phyloP scores from a whole-genome alignment of 2,113 vertebrate species.

The Chionis minor region DNA sequence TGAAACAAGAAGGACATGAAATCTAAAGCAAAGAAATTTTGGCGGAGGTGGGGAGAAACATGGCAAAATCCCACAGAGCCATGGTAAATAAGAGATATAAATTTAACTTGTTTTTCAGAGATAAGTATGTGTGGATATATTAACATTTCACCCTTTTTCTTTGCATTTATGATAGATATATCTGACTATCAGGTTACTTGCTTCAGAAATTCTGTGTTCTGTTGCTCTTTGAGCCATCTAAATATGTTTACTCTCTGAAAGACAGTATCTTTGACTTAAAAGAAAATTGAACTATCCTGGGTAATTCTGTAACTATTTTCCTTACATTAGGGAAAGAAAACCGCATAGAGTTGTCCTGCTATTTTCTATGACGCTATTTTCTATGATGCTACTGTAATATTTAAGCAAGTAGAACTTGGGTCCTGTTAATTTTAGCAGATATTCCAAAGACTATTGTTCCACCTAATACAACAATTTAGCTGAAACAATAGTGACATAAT shows the following conservation, averaged over 20 bases:
- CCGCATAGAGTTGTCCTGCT: not conserved
- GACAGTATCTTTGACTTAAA: not conserved
- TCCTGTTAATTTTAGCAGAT: not conserved
- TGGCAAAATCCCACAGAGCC: not conserved
- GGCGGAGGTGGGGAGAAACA: not conserved
- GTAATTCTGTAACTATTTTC: not conserved
- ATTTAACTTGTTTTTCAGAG: not conserved
- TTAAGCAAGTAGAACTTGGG: not conserved
- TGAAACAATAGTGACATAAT: constrained; percentile 14
- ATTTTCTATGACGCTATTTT: not conserved
- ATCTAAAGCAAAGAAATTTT: not conserved
- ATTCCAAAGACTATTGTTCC: not conserved
- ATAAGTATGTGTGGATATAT: not conserved
- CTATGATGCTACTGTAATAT: not conserved
- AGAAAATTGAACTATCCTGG: not conserved
- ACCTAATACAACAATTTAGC: not conserved
- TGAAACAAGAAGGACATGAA: not conserved
- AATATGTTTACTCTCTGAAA: not conserved
- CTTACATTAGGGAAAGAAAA: not conserved
- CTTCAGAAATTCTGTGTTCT: not conserved
- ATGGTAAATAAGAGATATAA: not conserved
- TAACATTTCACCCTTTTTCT: not conserved
- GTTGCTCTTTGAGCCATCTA: not conserved
- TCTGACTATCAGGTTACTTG: not conserved
- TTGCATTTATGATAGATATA: not conserved